phyloP scores from a whole-genome alignment of 1,140 invertebrate species.

The Drosophila lacteicornis region DNA sequence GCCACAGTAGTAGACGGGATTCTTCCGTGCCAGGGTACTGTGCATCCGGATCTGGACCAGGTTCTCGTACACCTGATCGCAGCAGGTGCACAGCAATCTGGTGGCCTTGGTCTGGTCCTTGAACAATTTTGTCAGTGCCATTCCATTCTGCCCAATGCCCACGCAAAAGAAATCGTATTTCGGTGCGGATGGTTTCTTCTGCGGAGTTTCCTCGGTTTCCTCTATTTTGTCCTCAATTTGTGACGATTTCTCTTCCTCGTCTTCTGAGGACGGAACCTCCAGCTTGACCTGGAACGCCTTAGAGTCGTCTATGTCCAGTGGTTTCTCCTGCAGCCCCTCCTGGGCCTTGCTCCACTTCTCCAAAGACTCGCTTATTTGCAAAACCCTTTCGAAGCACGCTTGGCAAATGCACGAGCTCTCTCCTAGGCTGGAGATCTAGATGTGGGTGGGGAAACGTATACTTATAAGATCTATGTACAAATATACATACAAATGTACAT shows the following conservation, averaged over 20 bases:
- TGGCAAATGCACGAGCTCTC: slow-evolving; percentile 16
- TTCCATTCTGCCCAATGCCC: slow-evolving; percentile 11
- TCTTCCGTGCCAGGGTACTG: background rate
- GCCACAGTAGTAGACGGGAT: slow-evolving; percentile 23
- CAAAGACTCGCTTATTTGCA: slow-evolving; percentile 9
- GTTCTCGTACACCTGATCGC: slow-evolving; percentile 3
- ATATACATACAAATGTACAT: no score
- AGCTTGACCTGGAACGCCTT: slow-evolving; percentile 16
- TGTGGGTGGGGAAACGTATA: no score
- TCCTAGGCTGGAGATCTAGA: slow-evolving; percentile 5
- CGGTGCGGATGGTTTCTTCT: background rate
- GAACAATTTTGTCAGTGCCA: slow-evolving; percentile 10
- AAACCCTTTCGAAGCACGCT: slow-evolving; percentile 1
- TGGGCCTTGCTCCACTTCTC: slow-evolving; percentile 11
- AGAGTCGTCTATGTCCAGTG: slow-evolving; percentile 35
- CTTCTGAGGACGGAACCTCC: background rate
- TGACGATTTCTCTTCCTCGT: slow-evolving; percentile 1
- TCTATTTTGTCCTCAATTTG: background rate
- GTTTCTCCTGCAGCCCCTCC: background rate
- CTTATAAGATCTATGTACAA: background rate
- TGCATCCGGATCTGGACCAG: slow-evolving; percentile 18
- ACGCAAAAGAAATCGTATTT: slow-evolving; percentile 3
- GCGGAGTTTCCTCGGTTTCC: background rate
- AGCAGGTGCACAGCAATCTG: slow-evolving; percentile 26
- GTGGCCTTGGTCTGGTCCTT: slow-evolving; percentile 16